Evolutionary conservation across 2,888 invertebrate species (phyloP).

Genomic region (Zele albiditarsus): DNA sequence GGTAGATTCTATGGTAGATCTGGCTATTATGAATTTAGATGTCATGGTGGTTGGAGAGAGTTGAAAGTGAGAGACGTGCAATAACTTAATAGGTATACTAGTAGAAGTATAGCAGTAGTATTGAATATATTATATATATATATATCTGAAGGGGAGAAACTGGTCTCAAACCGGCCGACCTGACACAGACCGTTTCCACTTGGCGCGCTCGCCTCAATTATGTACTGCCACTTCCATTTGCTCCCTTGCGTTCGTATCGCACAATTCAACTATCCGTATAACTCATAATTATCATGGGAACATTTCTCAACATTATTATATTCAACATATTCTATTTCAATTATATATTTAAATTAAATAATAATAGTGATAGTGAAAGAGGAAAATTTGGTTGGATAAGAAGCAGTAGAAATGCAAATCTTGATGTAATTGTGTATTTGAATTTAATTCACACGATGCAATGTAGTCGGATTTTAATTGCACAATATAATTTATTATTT

Average conservation of each 20-base stretch:
- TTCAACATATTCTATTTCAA: neutral
- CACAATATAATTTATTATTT: no score
- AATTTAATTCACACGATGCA: no score
- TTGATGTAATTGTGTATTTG: no score
- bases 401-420: no score
- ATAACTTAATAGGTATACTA: neutral
- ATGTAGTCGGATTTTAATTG: no score
- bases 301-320: slow-evolving; percentile 3
- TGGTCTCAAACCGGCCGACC: slow-evolving; percentile 30
- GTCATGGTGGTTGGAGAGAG: neutral
- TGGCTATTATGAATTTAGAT: slow-evolving; percentile 34
- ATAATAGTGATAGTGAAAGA: no score
- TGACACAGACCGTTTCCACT: slow-evolving; percentile 35
- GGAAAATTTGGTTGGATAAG: no score
- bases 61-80: neutral
- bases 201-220: slow-evolving; percentile 26
- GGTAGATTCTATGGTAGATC: slow-evolving; percentile 13
- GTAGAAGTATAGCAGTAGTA: neutral
- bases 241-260: neutral
- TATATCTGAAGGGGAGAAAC: slow-evolving; percentile 5
- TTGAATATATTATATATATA: neutral
- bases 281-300: slow-evolving; percentile 3
- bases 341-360: neutral
- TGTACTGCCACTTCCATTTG: slow-evolving; percentile 29
- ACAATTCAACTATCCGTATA: slow-evolving; percentile 2